Percentiles rank a stretch among this genome's conserved stretches.
These are phyloP conservation scores for Misgurnus mizolepis DNA, from an alignment of 2,113 vertebrate species.

Conservation along the genomic window DNA sequence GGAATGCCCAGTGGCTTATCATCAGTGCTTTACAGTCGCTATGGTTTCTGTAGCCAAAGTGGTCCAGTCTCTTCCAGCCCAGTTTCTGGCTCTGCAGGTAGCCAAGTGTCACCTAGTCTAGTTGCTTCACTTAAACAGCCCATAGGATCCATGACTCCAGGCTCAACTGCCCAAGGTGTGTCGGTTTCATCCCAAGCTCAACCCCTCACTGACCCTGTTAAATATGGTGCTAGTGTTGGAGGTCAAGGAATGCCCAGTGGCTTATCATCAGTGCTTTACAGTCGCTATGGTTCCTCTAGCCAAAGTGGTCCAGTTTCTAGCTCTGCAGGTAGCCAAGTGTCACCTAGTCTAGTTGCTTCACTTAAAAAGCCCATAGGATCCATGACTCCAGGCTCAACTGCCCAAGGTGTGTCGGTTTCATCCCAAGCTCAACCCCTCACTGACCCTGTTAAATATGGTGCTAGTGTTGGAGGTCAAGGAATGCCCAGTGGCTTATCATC, in stretches of 20 bases:
- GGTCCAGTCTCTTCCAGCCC: too few species aligned
- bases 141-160: neutral
- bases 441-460: neutral
- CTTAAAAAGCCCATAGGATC: neutral
- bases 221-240: neutral
- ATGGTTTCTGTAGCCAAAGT: neutral
- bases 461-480: neutral
- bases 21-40: neutral
- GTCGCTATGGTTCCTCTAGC: neutral
- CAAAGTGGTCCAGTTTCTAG: neutral
- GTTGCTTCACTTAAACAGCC: neutral
- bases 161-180: neutral
- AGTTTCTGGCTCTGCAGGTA: neutral
- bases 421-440: neutral
- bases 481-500: neutral
- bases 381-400: neutral
- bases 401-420: neutral
- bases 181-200: neutral
- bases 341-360: neutral
- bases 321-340: neutral
- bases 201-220: neutral
- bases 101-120: neutral
- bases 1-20: neutral
- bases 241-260: neutral
- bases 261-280: neutral